These are phyloP conservation scores for Betta splendens DNA, from an alignment of 2,797 vertebrate species.

Conservation along the genomic window DNA sequence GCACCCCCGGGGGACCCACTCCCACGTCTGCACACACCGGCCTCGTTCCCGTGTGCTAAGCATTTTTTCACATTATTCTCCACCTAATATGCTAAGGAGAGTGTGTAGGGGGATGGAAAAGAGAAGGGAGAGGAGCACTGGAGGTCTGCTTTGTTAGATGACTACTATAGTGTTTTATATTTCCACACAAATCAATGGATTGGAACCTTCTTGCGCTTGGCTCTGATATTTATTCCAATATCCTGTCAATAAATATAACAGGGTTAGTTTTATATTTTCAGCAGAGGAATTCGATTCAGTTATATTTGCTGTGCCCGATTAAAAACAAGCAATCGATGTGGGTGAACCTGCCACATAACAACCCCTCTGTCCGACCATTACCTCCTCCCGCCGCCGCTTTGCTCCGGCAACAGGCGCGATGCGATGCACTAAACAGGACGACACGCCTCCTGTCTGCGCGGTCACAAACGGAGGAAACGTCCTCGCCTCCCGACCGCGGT, in stretches of 20 bases:
- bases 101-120: slow-evolving; percentile 51
- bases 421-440: slow-evolving; percentile 56
- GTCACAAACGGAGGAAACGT: slow-evolving; percentile 72
- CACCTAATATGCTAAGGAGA: slow-evolving; percentile 89
- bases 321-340: slow-evolving; percentile 81
- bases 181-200: slow-evolving; percentile 87
- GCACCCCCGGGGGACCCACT: slow-evolving; percentile 83
- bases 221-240: slow-evolving; percentile 94
- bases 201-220: slow-evolving; percentile 83
- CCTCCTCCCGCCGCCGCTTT: slow-evolving; percentile 32
- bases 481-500: slow-evolving; percentile 63
- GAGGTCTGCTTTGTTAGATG: slow-evolving; percentile 74
- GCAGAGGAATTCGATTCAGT: slow-evolving; percentile 87
- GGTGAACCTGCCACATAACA: slow-evolving; percentile 57
- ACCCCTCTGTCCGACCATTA: slow-evolving; percentile 14
- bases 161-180: slow-evolving; percentile 83
- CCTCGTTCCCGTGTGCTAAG: slow-evolving; percentile 88
- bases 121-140: slow-evolving; percentile 41
- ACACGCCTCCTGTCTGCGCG: slow-evolving; percentile 55
- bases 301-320: slow-evolving; percentile 88
- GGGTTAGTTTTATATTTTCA: slow-evolving; percentile 92
- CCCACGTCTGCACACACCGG: slow-evolving; percentile 82
- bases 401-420: slow-evolving; percentile 47
- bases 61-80: slow-evolving; percentile 94
- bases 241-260: slow-evolving; percentile 95